Evolutionary conservation across 2,888 invertebrate genomes (phyloP).

Genomic region (Drosophila engyochracea): DNA sequence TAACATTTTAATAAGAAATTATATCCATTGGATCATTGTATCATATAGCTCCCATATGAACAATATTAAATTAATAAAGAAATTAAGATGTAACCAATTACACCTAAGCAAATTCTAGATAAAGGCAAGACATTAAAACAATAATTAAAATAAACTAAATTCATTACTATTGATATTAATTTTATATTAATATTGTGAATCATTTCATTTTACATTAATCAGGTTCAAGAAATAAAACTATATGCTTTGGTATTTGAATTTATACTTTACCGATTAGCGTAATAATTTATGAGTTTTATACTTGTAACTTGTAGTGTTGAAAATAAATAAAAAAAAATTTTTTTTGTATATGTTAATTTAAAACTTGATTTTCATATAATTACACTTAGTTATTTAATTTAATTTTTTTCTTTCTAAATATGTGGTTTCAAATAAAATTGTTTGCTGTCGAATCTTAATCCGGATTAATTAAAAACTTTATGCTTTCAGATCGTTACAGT

Average conservation of each 20-base stretch:
- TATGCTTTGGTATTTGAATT: background rate
- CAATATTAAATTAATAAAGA: background rate
- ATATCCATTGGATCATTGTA: too few relatives aligned
- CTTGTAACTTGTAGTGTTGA: too few relatives aligned
- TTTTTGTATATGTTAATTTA: rapidly evolving
- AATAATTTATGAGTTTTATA: too few relatives aligned
- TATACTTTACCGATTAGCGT: background rate
- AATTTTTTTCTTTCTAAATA: background rate
- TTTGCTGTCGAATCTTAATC: background rate
- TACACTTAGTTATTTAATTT: background rate
- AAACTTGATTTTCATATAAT: background rate
- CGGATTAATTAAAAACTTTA: background rate
- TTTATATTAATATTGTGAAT: background rate
- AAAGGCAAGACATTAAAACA: background rate
- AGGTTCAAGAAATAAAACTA: too few relatives aligned
- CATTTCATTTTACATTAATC: background rate
- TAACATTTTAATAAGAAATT: background rate
- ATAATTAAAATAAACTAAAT: background rate
- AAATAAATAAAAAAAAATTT: too few relatives aligned
- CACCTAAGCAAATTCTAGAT: background rate
- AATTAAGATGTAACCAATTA: background rate
- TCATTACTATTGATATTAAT: background rate
- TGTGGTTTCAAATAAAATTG: background rate
- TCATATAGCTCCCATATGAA: too few relatives aligned
- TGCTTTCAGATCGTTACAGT: conserved; percentile 74